Percentiles rank a stretch among this genome's conserved stretches.
Evolutionary conservation across 2,113 vertebrate species (phyloP).

Genomic region (Dendropsophus ebraccatus): DNA sequence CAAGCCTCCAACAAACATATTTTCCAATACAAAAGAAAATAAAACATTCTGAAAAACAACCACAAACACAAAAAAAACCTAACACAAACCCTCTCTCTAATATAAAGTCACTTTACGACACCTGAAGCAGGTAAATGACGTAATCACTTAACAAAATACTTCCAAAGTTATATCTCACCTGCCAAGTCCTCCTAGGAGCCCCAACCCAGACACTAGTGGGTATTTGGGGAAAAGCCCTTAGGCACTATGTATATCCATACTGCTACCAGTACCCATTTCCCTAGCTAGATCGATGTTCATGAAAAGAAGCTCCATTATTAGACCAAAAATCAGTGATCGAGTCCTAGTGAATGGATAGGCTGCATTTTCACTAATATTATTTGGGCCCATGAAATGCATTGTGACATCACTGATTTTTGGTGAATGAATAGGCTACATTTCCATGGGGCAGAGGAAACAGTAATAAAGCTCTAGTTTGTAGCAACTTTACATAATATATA

Average conservation of each 20-base stretch:
- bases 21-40: conserved; percentile 1
- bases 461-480: background rate
- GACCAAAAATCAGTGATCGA: background rate
- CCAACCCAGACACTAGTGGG: background rate
- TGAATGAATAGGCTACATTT: background rate
- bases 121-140: background rate
- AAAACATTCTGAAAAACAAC: background rate
- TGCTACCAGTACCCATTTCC: background rate
- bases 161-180: background rate
- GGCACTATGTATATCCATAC: background rate
- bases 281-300: background rate
- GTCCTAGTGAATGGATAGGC: background rate
- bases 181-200: conserved; percentile 7
- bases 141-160: background rate
- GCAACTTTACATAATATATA: background rate
- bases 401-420: background rate
- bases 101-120: background rate
- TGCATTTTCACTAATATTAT: conserved; percentile 16
- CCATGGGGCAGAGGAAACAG: no score
- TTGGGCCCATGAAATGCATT: background rate
- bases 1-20: conserved; percentile 2
- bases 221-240: no score
- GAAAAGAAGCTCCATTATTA: background rate
- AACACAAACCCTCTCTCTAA: background rate
- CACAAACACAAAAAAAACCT: background rate